Conservation (phyloP, 2,888 invertebrate species). For the Hemaris fuciformis region DNA sequence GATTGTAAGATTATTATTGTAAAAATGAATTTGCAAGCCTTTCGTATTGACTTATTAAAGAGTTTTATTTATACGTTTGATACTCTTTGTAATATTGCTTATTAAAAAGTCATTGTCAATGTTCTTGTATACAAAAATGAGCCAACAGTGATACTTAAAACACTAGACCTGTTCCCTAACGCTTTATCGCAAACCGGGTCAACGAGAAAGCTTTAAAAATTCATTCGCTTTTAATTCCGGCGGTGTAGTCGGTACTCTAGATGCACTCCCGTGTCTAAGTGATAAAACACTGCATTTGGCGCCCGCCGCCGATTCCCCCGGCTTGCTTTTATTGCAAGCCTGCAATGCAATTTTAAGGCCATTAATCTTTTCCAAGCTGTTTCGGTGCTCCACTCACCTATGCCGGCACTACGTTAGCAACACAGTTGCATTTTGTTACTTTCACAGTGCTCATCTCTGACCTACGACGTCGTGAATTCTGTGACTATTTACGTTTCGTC, state of each 20-base stretch:
- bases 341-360: constrained; percentile 75
- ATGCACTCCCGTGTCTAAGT: constrained; percentile 47
- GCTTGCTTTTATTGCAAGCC: constrained; percentile 71
- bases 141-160: constrained; percentile 16
- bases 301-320: constrained; percentile 45
- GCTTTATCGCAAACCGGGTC: neutral
- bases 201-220: constrained; percentile 29
- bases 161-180: neutral
- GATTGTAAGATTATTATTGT: neutral
- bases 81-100: neutral
- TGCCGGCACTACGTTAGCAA: constrained; percentile 4
- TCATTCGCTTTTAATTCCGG: constrained; percentile 51
- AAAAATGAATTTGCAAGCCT: neutral
- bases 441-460: constrained; percentile 13
- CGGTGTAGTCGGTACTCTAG: constrained; percentile 6
- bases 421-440: constrained; percentile 23
- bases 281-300: constrained; percentile 62
- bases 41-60: neutral
- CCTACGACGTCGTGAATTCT: neutral
- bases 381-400: constrained; percentile 50
- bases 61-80: neutral
- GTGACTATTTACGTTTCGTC: neutral
- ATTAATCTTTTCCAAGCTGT: constrained; percentile 72
- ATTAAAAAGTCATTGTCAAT: neutral
- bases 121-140: neutral